Percentiles rank a stretch among this genome's conserved stretches.
Evolutionary conservation across 1,140 invertebrate genomes (phyloP).

Genomic region (Formica exsecta): DNA sequence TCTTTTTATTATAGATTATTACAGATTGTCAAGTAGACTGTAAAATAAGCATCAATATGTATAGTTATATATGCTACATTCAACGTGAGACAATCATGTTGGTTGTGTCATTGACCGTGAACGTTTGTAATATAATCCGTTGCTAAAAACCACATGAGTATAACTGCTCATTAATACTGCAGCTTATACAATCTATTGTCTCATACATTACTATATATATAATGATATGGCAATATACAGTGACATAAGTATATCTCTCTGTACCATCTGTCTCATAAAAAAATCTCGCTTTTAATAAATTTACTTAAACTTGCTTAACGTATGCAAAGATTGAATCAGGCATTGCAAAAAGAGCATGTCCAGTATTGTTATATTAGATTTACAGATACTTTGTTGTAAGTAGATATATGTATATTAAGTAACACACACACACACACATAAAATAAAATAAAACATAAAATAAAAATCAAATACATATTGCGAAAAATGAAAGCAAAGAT

Average conservation of each 20-base stretch:
- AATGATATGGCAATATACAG: background rate
- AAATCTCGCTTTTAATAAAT: background rate
- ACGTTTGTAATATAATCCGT: conserved; percentile 16
- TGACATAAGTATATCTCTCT: background rate
- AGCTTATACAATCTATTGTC: background rate
- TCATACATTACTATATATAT: background rate
- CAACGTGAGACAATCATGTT: background rate
- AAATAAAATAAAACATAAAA: too few relatives aligned
- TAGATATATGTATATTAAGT: too few relatives aligned
- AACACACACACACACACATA: too few relatives aligned
- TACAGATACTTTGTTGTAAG: too few relatives aligned
- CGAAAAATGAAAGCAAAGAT: too few relatives aligned
- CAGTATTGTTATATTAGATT: too few relatives aligned
- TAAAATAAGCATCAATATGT: background rate
- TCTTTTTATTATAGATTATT: background rate
- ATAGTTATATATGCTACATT: background rate
- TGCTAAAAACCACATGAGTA: background rate
- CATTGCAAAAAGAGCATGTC: background rate
- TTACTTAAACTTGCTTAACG: background rate
- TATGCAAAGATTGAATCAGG: background rate
- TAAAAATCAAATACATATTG: too few relatives aligned
- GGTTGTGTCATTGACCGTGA: conserved; percentile 19
- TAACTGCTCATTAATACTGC: conserved; percentile 29
- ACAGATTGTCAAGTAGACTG: background rate
- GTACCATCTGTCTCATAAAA: background rate